Conservation (phyloP, 2,113 vertebrate species). For the Pantherophis guttatus region DNA sequence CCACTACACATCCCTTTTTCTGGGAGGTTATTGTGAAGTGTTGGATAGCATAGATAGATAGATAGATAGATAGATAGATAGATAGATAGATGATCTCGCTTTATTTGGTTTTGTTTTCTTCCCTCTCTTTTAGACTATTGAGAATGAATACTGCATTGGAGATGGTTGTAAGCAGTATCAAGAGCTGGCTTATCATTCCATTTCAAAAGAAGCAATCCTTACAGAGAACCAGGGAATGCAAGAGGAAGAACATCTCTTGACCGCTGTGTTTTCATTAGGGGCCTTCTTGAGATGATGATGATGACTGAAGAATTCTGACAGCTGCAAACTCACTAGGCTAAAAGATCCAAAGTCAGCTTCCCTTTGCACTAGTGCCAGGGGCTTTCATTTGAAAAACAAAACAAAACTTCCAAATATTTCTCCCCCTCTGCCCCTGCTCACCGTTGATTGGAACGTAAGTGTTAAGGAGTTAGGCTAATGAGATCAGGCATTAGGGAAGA, state of each 20-base stretch:
- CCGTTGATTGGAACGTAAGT: not conserved
- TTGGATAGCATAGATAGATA: conserved; percentile 18
- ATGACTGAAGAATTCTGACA: conserved; percentile 36
- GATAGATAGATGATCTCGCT: not conserved
- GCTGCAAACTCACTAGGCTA: conserved; percentile 22
- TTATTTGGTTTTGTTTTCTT: not conserved
- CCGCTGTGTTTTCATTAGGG: conserved; percentile 45
- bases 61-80: too few species aligned
- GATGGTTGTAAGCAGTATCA: not conserved
- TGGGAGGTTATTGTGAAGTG: conserved; percentile 46
- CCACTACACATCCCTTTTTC: conserved; percentile 20
- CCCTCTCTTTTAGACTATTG: not conserved
- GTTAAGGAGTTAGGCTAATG: conserved; percentile 57
- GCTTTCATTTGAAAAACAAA: not conserved
- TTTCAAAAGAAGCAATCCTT: conserved; percentile 11
- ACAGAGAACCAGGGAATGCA: not conserved
- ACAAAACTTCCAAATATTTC: conserved; percentile 31
- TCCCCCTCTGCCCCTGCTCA: not conserved
- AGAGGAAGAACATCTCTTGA: not conserved
- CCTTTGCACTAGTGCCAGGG: not conserved
- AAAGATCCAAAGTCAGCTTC: conserved; percentile 16
- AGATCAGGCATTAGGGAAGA: conserved; percentile 53
- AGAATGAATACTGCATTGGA: not conserved
- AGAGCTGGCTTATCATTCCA: not conserved
- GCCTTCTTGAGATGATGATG: conserved; percentile 3